Evolutionary conservation across 2,888 invertebrate genomes (phyloP).

Genomic region (Teinopalpus imperialis): DNA sequence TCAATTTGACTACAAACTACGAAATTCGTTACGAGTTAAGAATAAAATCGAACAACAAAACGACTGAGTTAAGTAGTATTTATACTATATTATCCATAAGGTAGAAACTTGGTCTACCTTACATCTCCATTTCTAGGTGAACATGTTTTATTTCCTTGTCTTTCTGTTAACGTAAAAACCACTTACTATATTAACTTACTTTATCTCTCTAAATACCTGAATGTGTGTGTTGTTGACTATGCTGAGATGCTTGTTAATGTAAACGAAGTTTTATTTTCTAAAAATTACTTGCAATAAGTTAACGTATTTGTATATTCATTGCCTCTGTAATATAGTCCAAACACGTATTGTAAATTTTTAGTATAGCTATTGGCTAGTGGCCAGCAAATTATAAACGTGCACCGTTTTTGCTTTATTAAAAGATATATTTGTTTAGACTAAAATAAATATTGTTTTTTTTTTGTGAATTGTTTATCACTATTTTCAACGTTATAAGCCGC

Average conservation of each 20-base stretch:
- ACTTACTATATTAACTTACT: conserved; percentile 7
- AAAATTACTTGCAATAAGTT: background rate
- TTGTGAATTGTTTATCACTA: background rate
- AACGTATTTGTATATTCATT: background rate
- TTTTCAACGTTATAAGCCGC: background rate
- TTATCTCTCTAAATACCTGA: conserved; percentile 15
- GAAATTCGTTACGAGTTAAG: too few relatives aligned
- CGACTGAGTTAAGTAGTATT: too few relatives aligned
- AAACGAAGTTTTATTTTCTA: conserved; percentile 7
- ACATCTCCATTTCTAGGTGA: background rate
- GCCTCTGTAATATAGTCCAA: conserved; percentile 6
- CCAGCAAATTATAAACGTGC: conserved; percentile 33
- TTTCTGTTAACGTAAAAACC: conserved; percentile 7
- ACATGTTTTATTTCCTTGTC: conserved; percentile 11
- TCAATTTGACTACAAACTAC: too few relatives aligned
- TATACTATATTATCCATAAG: too few relatives aligned
- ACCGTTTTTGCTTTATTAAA: conserved; percentile 11
- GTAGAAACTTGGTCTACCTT: too few relatives aligned
- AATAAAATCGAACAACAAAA: too few relatives aligned
- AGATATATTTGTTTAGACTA: background rate
- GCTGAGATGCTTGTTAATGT: conserved; percentile 8
- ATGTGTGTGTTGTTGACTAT: conserved; percentile 16
- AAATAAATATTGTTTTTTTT: background rate
- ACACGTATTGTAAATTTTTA: conserved; percentile 30
- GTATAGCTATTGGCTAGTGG: conserved; percentile 30